Evolutionary conservation across 1,140 invertebrate genomes (phyloP).

Genomic region (Centruroides sculpturatus): DNA sequence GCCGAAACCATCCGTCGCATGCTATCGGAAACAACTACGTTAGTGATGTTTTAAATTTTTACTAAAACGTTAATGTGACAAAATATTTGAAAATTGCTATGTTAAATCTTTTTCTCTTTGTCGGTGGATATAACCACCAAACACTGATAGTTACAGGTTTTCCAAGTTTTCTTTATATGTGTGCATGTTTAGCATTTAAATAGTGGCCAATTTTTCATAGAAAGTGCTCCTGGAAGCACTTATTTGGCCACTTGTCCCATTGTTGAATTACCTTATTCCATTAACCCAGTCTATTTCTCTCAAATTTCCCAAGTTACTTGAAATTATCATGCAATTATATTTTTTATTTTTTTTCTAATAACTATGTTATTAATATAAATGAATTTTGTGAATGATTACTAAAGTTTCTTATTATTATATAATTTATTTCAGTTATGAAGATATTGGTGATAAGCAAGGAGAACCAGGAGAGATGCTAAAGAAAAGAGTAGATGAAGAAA

Average conservation of each 20-base stretch:
- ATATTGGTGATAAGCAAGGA: conserved; percentile 14
- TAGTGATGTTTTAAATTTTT: conserved; percentile 1
- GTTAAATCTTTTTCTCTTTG: too few relatives aligned
- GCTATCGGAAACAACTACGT: conserved; percentile 49
- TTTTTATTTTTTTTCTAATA: neutral
- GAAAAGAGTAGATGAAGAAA: conserved; percentile 57
- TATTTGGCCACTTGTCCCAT: too few relatives aligned
- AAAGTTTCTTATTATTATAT: too few relatives aligned
- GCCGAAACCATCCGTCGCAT: conserved; percentile 82
- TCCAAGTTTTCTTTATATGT: too few relatives aligned
- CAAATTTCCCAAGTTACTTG: too few relatives aligned
- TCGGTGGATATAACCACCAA: too few relatives aligned
- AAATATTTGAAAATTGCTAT: too few relatives aligned
- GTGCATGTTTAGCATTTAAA: too few relatives aligned
- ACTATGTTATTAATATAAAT: conserved; percentile 2
- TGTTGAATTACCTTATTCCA: too few relatives aligned
- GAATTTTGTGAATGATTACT: neutral
- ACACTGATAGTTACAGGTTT: too few relatives aligned
- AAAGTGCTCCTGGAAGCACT: neutral
- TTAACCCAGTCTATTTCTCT: too few relatives aligned
- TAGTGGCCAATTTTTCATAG: neutral
- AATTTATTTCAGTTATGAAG: conserved; percentile 1
- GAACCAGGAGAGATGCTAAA: conserved; percentile 21
- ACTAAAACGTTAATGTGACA: too few relatives aligned
- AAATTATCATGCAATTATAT: neutral